Evolutionary conservation across 1,140 invertebrate genomes (phyloP), one percentile per base, ranked within the genome.

Genomic region (Apis cerana): DNA sequence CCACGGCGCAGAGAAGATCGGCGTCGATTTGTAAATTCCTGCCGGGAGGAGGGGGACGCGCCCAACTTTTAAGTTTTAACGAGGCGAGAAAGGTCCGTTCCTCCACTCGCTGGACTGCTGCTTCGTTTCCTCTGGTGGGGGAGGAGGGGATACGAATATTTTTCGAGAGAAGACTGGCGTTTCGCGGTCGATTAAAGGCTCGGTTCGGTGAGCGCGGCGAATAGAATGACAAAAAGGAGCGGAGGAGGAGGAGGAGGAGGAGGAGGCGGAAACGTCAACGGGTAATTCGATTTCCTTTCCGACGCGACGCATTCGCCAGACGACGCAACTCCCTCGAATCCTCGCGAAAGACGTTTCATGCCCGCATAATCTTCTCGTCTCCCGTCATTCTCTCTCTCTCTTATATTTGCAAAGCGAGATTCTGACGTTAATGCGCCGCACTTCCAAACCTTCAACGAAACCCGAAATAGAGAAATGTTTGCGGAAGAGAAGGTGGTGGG

Each of bases 321-420:
- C 77, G 54, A 56, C 27, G 43, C 43, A 54, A 11, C 67, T 65
- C 15, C 50, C 50, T 85, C 83, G 48, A 64, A 81, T 74, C 58
- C 56, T 74, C 54, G 72, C 80, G 80, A 59, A 82, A 82, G 74
- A 76, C 80, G 74, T 82, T 56, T 61, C 77, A 61, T 77, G 75
- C 87, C 85, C 87, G 87, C 86, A 88, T 88, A 82, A 88, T 88
- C 78, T 81, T 64, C 79, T 17, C 79, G 48, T 82, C 61, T 69
- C 33, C 65, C 81, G 43, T 56, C 86, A 69, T 84, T 84, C 81
- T 88, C 33, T 43, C 33, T 43, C 33, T 43, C 85, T 79, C 82
- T 84, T 84, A 70, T 81, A 88, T 87, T 77, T 70, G 76, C 85
- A 23, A 68, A 77, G 61, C 68, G 74, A 56, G 56, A 75, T 84